phyloP scores from a whole-genome alignment of 2,888 invertebrate species.

The Ophion slaviceki region DNA sequence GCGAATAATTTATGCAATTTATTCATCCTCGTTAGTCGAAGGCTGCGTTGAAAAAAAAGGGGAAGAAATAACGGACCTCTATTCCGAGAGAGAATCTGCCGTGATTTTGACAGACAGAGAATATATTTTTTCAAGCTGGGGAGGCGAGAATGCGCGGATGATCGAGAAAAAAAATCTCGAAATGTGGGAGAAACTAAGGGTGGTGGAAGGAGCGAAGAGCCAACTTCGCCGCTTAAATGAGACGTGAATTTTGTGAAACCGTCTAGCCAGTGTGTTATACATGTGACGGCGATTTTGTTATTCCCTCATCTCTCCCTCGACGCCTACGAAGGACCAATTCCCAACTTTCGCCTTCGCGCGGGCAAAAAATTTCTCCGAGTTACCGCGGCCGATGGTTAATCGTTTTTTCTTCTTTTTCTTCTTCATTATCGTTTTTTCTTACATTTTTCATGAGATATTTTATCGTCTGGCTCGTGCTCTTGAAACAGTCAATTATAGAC shows the following conservation, averaged over 20 bases:
- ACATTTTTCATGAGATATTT: constrained; percentile 8
- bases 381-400: constrained; percentile 16
- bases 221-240: constrained; percentile 30
- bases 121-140: neutral
- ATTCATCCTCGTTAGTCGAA: constrained; percentile 28
- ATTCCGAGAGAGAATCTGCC: neutral
- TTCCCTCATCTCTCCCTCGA: constrained; percentile 20
- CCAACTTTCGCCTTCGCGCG: constrained; percentile 25
- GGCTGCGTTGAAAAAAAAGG: neutral
- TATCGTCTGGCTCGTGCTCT: constrained; percentile 42
- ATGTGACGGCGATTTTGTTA: constrained; percentile 25
- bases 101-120: constrained; percentile 15
- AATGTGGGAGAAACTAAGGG: neutral
- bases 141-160: neutral
- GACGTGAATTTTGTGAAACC: constrained; percentile 54
- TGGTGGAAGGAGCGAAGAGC: neutral
- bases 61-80: neutral
- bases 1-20: constrained; percentile 37
- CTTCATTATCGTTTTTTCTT: neutral
- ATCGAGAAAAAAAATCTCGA: constrained; percentile 13
- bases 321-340: constrained; percentile 45
- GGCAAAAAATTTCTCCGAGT: constrained; percentile 16
- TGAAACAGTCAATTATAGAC: constrained; percentile 35
- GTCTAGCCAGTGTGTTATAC: constrained; percentile 23
- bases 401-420: constrained; percentile 21